Evolutionary conservation across 2,888 invertebrate species (phyloP), one percentile per base, ranked within the genome.

Genomic region (Eulithis testata): DNA sequence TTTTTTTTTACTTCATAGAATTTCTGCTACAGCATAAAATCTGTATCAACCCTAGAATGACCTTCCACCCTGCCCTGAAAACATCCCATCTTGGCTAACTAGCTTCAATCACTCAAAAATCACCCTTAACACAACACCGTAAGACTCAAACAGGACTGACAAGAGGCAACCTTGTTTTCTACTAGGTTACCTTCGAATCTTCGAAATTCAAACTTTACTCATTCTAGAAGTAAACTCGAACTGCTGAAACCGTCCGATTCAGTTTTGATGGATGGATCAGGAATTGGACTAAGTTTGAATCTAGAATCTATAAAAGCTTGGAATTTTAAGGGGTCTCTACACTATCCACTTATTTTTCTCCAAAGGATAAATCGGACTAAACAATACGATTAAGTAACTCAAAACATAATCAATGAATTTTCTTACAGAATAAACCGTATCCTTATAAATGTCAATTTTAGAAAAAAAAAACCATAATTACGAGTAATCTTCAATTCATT

Each of bases 131-230:
- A 44, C 63, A 50, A 21, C 31, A 55, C 50, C 40, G 11, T 55
- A 52, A 67, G 61, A 52, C 49, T 50, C 56, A 55, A 61, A 69
- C 44, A 49, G 43, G 40, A 11, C 9, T 11, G 51, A 12, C 52
- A 51, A 50, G 45, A 53, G 40, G 76, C 77, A 80, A 83, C 79
- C 81, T 82, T 83, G 83, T 83, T 84, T 80, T 78, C 73, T 73
- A 60, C 65, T 64, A 49, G 66, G 62, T 61, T 72, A 60, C 69
- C 62, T 66, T 63, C 59, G 56, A 57, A 60, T 71, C 70, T 66
- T 66, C 43, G 45, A 66, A 62, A 59, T 66, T 63, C 59, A 52
- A 62, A 62, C 62, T 68, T 57, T 37, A 52, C 62, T 61, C 67
- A 27, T 67, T 60, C 63, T 49, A 63, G 63, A 56, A 63, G 52